Evolutionary conservation across 2,888 invertebrate species (phyloP).

Genomic region (Cryptophagus acutangulus): DNA sequence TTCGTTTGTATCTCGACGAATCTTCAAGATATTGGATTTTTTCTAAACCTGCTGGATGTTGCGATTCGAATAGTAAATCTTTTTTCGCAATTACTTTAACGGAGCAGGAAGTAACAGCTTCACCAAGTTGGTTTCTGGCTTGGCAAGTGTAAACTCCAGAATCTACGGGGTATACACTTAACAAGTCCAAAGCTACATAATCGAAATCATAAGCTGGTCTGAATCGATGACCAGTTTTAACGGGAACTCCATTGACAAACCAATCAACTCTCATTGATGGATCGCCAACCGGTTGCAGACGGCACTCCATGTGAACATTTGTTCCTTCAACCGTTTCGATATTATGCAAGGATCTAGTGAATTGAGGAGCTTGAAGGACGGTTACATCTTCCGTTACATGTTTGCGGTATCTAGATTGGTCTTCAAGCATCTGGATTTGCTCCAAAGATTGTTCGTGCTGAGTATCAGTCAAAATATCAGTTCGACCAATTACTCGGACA

Average conservation of each 20-base stretch:
- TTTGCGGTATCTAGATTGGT: constrained; percentile 64
- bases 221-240: constrained; percentile 90
- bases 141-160: constrained; percentile 94
- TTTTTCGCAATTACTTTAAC: constrained; percentile 85
- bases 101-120: constrained; percentile 89
- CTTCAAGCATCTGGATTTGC: constrained; percentile 87
- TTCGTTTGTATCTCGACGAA: constrained; percentile 75
- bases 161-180: constrained; percentile 96
- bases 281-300: constrained; percentile 86
- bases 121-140: constrained; percentile 90
- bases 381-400: constrained; percentile 76
- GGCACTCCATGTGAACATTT: constrained; percentile 87
- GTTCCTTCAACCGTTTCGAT: constrained; percentile 87
- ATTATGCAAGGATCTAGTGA: constrained; percentile 81
- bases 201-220: constrained; percentile 96
- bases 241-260: constrained; percentile 91
- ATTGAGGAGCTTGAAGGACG: constrained; percentile 79
- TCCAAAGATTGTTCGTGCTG: constrained; percentile 90
- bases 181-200: constrained; percentile 91
- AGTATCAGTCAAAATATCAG: constrained; percentile 80
- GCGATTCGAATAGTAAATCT: constrained; percentile 80
- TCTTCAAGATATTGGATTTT: constrained; percentile 91
- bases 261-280: constrained; percentile 91
- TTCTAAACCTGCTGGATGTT: constrained; percentile 85
- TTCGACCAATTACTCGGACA: constrained; percentile 77